Conservation (phyloP, 2,113 vertebrate genomes). For the Equus przewalskii region DNA sequence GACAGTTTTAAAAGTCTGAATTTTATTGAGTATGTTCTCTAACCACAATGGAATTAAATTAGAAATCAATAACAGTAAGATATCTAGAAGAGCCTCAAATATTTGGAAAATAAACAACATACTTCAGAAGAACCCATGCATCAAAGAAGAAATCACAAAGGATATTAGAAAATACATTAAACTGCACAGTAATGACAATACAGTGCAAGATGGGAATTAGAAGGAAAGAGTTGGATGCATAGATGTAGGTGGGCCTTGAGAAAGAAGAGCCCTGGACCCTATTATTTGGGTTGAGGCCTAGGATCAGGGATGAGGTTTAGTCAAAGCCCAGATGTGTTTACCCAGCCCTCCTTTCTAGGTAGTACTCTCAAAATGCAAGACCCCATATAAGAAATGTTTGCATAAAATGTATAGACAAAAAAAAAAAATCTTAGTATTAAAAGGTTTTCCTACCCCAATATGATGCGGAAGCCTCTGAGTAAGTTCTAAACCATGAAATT, state of each 20-base stretch:
- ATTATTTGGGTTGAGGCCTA: neutral
- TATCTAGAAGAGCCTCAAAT: neutral
- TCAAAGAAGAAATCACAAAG: neutral
- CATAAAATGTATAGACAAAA: neutral
- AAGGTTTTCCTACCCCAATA: neutral
- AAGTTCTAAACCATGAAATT: constrained; percentile 26
- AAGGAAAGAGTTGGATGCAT: neutral
- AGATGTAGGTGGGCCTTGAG: neutral
- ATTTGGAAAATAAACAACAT: neutral
- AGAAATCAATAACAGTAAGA: constrained; percentile 6
- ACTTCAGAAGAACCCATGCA: neutral
- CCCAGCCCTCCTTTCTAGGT: neutral
- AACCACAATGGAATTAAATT: neutral
- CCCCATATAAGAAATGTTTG: neutral
- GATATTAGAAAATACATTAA: neutral
- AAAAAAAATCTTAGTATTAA: neutral
- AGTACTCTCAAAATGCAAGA: neutral
- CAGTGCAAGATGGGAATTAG: neutral
- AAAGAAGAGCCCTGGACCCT: neutral
- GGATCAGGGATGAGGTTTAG: neutral
- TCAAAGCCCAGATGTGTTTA: neutral
- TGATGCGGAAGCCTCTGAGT: neutral
- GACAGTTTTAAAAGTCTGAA: neutral
- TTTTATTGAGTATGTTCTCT: constrained; percentile 32
- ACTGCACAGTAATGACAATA: neutral